Evolutionary conservation across 2,888 invertebrate species (phyloP).

Genomic region (Drosophila ezoana): DNA sequence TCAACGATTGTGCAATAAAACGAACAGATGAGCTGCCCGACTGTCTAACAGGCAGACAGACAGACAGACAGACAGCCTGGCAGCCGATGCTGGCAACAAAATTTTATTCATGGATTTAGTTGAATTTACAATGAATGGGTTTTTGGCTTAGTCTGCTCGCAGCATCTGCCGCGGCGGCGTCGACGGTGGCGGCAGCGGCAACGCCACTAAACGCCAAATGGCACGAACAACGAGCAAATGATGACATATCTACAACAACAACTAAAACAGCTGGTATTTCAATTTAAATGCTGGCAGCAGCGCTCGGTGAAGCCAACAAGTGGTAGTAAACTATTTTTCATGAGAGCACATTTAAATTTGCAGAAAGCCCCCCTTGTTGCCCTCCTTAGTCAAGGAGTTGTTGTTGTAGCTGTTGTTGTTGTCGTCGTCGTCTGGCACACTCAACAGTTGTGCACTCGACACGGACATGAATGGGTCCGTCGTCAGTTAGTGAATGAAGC

Average conservation of each 20-base stretch:
- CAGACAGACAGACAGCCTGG: slow-evolving; percentile 1
- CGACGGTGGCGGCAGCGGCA: slow-evolving; percentile 5
- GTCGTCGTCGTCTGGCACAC: slow-evolving; percentile 47
- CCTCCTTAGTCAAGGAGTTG: slow-evolving; percentile 28
- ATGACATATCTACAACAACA: slow-evolving; percentile 61
- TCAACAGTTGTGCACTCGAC: slow-evolving; percentile 63
- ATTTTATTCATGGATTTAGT: slow-evolving; percentile 79
- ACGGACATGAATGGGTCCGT: slow-evolving; percentile 64
- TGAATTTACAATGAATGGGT: slow-evolving; percentile 77
- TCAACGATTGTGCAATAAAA: slow-evolving; percentile 72
- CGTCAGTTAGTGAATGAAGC: slow-evolving; percentile 58
- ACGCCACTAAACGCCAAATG: slow-evolving; percentile 58
- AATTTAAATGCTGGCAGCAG: slow-evolving; percentile 68
- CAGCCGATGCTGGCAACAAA: slow-evolving; percentile 56
- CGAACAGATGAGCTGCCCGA: slow-evolving; percentile 56
- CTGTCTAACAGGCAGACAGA: slow-evolving; percentile 6
- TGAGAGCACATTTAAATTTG: slow-evolving; percentile 57
- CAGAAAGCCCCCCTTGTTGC: slow-evolving; percentile 5
- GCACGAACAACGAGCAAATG: slow-evolving; percentile 74
- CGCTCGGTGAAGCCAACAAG: slow-evolving; percentile 68
- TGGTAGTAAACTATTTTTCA: slow-evolving; percentile 74
- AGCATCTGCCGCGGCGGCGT: slow-evolving; percentile 1
- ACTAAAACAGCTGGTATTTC: slow-evolving; percentile 61
- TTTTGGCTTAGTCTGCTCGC: slow-evolving; percentile 59
- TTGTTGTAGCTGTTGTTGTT: slow-evolving; percentile 27